Conservation (phyloP, 2,797 vertebrate species). For the Sparus aurata region DNA sequence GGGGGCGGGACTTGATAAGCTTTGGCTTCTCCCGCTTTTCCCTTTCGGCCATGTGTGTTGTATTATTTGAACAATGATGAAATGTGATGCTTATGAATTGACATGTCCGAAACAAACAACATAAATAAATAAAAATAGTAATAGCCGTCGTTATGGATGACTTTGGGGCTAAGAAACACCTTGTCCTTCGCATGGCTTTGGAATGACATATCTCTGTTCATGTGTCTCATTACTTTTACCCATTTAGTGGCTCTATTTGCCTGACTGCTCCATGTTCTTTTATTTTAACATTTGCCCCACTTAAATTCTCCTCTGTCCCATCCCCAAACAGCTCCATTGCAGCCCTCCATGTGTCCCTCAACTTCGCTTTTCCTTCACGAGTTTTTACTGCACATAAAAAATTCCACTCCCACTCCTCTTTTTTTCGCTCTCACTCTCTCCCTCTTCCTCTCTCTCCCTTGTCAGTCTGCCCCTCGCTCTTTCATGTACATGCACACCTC, state of each 20-base stretch:
- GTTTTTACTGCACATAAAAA: constrained; percentile 49
- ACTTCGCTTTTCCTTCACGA: constrained; percentile 35
- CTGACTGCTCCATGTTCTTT: not conserved
- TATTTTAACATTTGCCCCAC: constrained; percentile 3
- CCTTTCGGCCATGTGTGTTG: too few species aligned
- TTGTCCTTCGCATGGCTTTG: not conserved
- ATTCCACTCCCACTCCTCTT: constrained; percentile 51
- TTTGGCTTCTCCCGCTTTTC: too few species aligned
- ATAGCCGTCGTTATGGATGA: too few species aligned
- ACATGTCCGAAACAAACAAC: too few species aligned
- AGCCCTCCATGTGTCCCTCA: constrained; percentile 29
- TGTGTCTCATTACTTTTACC: constrained; percentile 4
- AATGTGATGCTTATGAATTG: too few species aligned
- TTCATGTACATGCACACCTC: constrained; percentile 56
- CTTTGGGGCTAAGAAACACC: not conserved
- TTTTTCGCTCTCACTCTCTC: constrained; percentile 7
- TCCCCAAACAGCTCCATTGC: constrained; percentile 19
- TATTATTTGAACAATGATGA: too few species aligned
- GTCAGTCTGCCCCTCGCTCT: constrained; percentile 55
- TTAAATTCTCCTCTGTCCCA: constrained; percentile 23
- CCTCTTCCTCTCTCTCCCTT: constrained; percentile 15
- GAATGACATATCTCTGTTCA: not conserved
- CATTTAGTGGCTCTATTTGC: not conserved
- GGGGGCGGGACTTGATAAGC: too few species aligned
- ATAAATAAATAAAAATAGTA: too few species aligned